These are phyloP conservation scores for Gasterosteus nipponicus DNA, from an alignment of 2,113 vertebrate species.

Conservation along the genomic window DNA sequence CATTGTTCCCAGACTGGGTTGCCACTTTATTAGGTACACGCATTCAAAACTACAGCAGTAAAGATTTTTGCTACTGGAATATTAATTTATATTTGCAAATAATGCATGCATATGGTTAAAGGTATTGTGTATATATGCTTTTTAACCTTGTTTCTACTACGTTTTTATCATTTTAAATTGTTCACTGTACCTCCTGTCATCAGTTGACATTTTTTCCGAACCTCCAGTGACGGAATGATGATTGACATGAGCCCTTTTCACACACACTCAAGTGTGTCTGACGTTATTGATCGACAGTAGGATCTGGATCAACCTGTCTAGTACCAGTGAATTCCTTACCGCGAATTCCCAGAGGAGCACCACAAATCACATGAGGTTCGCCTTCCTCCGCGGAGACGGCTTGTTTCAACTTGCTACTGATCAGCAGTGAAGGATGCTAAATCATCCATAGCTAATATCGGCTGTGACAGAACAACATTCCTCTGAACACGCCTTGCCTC, in stretches of 20 bases:
- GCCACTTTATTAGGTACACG: neutral
- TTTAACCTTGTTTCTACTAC: neutral
- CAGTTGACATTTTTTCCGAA: conserved; percentile 34
- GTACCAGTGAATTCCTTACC: neutral
- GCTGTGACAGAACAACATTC: conserved; percentile 59
- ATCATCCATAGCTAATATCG: conserved; percentile 59
- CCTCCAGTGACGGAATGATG: conserved; percentile 35
- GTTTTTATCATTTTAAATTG: neutral
- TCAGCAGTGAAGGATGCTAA: conserved; percentile 55
- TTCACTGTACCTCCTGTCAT: neutral
- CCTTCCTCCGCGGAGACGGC: conserved; percentile 20
- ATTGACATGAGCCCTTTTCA: conserved; percentile 2
- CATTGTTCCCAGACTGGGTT: neutral
- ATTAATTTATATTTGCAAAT: neutral
- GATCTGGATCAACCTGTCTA: neutral
- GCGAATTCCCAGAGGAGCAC: neutral
- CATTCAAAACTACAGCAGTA: neutral
- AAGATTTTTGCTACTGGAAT: too few species aligned
- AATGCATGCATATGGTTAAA: neutral
- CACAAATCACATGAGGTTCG: conserved; percentile 6
- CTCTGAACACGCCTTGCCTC: conserved; percentile 44
- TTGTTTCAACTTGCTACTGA: conserved; percentile 62
- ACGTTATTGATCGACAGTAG: neutral
- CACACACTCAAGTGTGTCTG: neutral
- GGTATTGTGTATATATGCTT: neutral